Evolutionary conservation across 1,140 invertebrate species (phyloP).

Genomic region (Apis cerana): DNA sequence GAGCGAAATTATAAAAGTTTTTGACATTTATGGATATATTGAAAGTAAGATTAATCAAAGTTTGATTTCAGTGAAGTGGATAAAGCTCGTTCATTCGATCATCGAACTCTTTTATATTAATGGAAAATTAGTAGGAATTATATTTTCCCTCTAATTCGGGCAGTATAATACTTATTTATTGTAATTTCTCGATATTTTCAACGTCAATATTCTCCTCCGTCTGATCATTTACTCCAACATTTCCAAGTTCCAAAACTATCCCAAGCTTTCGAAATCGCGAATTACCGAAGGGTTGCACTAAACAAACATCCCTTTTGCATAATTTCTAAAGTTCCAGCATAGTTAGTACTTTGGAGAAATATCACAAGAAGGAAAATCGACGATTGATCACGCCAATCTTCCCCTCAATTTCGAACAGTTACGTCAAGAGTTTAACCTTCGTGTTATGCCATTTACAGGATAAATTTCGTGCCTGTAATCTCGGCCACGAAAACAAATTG

Average conservation of each 20-base stretch:
- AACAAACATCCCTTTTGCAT: neutral
- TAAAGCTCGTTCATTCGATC: too few relatives aligned
- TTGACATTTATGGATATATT: too few relatives aligned
- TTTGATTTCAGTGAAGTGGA: too few relatives aligned
- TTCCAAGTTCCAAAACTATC: neutral
- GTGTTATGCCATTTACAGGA: neutral
- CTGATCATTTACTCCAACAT: neutral
- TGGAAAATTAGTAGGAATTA: too few relatives aligned
- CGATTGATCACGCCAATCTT: neutral
- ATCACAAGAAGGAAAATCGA: neutral
- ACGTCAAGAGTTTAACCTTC: neutral
- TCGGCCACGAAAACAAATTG: neutral
- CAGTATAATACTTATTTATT: too few relatives aligned
- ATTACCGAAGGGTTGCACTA: neutral
- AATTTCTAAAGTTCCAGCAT: neutral
- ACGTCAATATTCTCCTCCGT: too few relatives aligned
- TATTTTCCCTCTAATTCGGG: too few relatives aligned
- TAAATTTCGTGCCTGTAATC: neutral
- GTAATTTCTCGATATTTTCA: too few relatives aligned
- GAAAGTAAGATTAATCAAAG: too few relatives aligned
- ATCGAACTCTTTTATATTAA: too few relatives aligned
- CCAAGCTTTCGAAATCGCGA: neutral
- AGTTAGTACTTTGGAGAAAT: neutral
- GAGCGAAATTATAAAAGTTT: neutral
- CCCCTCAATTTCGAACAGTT: neutral